Conservation (phyloP, 2,797 vertebrate species). For the Enteromius afrohamiltoni region DNA sequence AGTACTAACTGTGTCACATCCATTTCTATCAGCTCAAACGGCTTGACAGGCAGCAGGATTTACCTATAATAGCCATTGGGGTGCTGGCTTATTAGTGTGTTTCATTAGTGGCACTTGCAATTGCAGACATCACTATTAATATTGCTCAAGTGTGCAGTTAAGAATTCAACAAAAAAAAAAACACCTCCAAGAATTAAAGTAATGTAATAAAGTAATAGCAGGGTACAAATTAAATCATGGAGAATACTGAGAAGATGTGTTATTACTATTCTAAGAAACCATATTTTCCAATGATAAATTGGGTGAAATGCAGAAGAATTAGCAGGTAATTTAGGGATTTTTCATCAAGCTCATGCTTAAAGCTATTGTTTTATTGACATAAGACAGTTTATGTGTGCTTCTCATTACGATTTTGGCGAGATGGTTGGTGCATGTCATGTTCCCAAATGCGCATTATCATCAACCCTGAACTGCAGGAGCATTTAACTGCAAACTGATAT, state of each 20-base stretch:
- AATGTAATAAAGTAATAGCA: not conserved
- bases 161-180: not conserved
- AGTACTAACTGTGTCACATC: constrained; percentile 19
- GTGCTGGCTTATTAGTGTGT: constrained; percentile 19
- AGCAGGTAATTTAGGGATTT: not conserved
- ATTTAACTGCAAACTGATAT: too few species aligned
- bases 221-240: not conserved
- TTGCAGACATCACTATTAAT: constrained; percentile 1
- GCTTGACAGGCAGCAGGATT: constrained; percentile 31
- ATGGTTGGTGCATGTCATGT: too few species aligned
- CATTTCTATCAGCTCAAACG: constrained; percentile 24
- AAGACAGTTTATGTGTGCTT: too few species aligned
- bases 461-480: too few species aligned
- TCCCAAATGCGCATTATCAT: too few species aligned
- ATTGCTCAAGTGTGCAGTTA: not conserved
- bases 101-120: constrained; percentile 3
- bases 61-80: not conserved
- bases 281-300: not conserved
- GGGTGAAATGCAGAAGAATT: not conserved
- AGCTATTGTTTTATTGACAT: too few species aligned
- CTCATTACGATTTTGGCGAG: too few species aligned
- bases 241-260: not conserved
- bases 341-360: too few species aligned
- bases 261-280: not conserved
- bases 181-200: not conserved